A percentile compares a stretch with the other conserved stretches of the same genome.
These are phyloP conservation scores for Pica pica DNA, from an alignment of 2,113 vertebrate genomes.

Conservation along the genomic window DNA sequence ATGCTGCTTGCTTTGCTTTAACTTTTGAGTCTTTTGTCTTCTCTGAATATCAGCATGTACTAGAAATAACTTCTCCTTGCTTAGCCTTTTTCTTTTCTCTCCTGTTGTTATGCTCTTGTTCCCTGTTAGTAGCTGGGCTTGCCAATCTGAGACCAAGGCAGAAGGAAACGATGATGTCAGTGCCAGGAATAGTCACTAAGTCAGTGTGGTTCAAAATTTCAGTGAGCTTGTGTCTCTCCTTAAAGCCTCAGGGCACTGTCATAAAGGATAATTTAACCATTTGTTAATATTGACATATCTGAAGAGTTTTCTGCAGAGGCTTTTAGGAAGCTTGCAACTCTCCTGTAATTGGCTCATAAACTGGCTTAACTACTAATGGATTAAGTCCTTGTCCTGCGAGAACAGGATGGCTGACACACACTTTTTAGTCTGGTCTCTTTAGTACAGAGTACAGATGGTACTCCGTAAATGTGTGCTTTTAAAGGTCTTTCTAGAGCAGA, in stretches of 20 bases:
- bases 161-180: background rate
- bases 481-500: background rate
- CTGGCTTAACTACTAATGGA: constrained; percentile 6
- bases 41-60: background rate
- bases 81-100: background rate
- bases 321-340: background rate
- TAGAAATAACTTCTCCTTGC: background rate
- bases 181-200: background rate
- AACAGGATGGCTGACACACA: background rate
- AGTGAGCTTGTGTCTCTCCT: background rate
- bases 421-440: background rate
- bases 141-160: background rate
- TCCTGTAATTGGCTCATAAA: background rate
- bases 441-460: background rate
- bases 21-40: background rate
- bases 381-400: background rate
- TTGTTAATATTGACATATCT: background rate
- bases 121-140: background rate
- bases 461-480: background rate
- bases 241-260: background rate
- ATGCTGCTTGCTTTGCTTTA: background rate
- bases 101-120: background rate
- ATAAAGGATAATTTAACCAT: background rate
- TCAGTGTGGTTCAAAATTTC: background rate
- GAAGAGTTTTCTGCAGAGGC: background rate